phyloP scores from a whole-genome alignment of 2,888 invertebrate species.

The Scaptomyza cyrtandrae region DNA sequence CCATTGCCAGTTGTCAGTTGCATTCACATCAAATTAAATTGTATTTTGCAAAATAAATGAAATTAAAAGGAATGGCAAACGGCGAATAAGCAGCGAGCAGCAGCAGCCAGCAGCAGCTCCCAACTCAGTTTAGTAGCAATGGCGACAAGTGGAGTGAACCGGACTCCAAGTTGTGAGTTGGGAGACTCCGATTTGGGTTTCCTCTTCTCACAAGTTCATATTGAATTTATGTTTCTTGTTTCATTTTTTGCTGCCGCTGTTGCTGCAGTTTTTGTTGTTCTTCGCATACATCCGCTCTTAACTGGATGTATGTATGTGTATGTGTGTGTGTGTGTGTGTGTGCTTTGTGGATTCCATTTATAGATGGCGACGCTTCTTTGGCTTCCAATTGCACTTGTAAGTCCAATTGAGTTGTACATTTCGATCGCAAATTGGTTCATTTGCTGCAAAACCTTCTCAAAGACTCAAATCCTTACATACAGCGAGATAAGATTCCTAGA shows the following conservation, averaged over 20 bases:
- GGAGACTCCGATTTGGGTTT: constrained; percentile 48
- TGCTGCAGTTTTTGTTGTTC: constrained; percentile 2
- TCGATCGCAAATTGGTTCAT: constrained; percentile 36
- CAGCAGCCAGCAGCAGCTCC: constrained; percentile 21
- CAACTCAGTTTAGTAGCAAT: constrained; percentile 29
- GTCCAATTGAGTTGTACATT: constrained; percentile 58
- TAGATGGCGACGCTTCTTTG: constrained; percentile 48
- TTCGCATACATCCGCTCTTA: constrained; percentile 43
- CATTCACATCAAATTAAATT: constrained; percentile 81
- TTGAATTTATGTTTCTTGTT: constrained; percentile 73
- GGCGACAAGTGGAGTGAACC: constrained; percentile 62
- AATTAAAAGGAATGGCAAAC: constrained; percentile 78
- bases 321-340: constrained; percentile 1
- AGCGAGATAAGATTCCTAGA: not conserved
- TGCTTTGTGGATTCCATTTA: constrained; percentile 46
- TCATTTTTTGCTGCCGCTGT: constrained; percentile 39
- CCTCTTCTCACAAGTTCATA: constrained; percentile 65
- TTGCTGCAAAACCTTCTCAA: constrained; percentile 17
- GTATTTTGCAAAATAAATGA: constrained; percentile 79
- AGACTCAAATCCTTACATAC: not conserved
- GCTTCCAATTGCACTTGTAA: constrained; percentile 25
- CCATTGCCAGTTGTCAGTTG: constrained; percentile 74
- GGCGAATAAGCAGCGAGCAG: constrained; percentile 52
- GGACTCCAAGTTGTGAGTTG: constrained; percentile 23
- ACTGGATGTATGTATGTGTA: constrained; percentile 12